phyloP scores from a whole-genome alignment of 2,797 vertebrate species.

The Pantherophis alleghaniensis region DNA sequence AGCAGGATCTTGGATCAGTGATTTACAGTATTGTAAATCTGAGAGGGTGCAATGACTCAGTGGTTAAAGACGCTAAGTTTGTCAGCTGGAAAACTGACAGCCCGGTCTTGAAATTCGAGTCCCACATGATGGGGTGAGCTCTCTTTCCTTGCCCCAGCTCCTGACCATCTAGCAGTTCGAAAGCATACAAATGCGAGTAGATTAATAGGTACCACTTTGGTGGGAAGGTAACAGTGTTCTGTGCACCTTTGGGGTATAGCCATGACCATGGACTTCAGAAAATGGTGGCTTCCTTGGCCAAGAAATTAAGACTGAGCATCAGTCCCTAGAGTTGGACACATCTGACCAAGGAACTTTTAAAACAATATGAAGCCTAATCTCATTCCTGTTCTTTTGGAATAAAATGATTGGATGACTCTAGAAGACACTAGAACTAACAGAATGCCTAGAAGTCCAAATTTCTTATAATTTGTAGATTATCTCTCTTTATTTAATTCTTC shows the following conservation, averaged over 20 bases:
- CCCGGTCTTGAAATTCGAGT: background rate
- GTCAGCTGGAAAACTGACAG: background rate
- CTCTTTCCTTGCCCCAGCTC: no score
- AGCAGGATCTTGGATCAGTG: background rate
- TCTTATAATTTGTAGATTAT: background rate
- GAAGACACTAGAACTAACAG: background rate
- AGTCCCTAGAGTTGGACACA: background rate
- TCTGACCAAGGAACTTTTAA: background rate
- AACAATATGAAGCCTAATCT: background rate
- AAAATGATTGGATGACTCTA: background rate
- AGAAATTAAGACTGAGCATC: background rate
- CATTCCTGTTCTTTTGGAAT: background rate
- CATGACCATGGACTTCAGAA: background rate
- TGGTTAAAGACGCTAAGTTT: background rate
- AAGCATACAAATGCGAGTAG: no score
- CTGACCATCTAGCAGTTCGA: no score
- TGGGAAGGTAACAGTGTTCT: no score
- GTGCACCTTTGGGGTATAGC: no score
- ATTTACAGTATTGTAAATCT: background rate
- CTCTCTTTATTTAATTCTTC: background rate
- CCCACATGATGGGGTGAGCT: background rate
- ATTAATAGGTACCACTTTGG: no score
- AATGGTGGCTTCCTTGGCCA: background rate
- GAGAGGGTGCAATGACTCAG: background rate
- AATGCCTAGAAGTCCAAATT: background rate